Evolutionary conservation across 1,140 invertebrate genomes (phyloP).

Genomic region (Lordiphosa mommai): DNA sequence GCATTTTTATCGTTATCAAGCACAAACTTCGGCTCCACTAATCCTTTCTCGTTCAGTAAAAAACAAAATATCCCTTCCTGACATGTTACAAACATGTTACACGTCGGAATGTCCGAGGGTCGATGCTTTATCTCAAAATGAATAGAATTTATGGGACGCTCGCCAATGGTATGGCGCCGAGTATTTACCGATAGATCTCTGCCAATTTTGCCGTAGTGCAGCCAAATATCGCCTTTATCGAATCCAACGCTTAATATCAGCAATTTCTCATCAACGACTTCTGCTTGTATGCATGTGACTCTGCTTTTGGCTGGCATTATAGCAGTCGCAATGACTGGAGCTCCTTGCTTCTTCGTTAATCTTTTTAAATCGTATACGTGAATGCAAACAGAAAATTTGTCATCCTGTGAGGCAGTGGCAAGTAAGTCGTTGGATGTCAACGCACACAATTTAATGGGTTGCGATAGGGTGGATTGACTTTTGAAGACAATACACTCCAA

Average conservation of each 20-base stretch:
- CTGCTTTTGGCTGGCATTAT: slow-evolving; percentile 16
- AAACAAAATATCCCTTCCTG: slow-evolving; percentile 31
- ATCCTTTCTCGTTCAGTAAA: slow-evolving; percentile 38
- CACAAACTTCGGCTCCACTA: slow-evolving; percentile 7
- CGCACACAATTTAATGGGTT: slow-evolving; percentile 27
- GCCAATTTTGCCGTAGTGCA: slow-evolving; percentile 43
- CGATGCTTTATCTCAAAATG: slow-evolving; percentile 21
- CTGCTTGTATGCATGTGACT: slow-evolving; percentile 16
- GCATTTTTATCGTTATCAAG: slow-evolving; percentile 24
- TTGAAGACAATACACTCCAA: slow-evolving; percentile 38
- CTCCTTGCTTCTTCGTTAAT: slow-evolving; percentile 28
- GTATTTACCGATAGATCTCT: slow-evolving; percentile 22
- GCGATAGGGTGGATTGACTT: background rate
- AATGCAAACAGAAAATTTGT: slow-evolving; percentile 12
- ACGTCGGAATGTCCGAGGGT: background rate
- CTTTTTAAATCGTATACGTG: slow-evolving; percentile 42
- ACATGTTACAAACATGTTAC: slow-evolving; percentile 38
- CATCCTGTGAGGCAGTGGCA: slow-evolving; percentile 20
- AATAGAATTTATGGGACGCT: slow-evolving; percentile 38
- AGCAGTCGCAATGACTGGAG: slow-evolving; percentile 18
- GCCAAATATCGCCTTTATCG: slow-evolving; percentile 40
- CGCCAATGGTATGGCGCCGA: slow-evolving; percentile 22
- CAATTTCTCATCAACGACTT: slow-evolving; percentile 21
- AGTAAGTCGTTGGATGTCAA: slow-evolving; percentile 40
- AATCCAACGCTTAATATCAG: slow-evolving; percentile 42